Evolutionary conservation across 2,797 vertebrate species (phyloP).

Genomic region (Sebastes matsubarae): DNA sequence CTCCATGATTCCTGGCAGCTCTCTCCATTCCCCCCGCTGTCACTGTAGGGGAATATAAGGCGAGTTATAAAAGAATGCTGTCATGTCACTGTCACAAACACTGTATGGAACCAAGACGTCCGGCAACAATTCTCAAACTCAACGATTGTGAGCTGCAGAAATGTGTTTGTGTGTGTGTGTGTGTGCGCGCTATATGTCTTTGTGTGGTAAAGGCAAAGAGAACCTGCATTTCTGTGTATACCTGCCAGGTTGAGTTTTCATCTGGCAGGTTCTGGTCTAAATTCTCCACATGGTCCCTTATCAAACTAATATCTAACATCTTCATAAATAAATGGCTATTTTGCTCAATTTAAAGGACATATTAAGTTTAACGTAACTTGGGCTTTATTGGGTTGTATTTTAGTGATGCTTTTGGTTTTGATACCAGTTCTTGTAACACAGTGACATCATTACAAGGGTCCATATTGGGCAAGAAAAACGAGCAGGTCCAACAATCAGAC

Average conservation of each 20-base stretch:
- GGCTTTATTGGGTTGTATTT: background rate
- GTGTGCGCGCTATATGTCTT: background rate
- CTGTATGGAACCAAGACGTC: conserved; percentile 46
- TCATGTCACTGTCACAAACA: conserved; percentile 74
- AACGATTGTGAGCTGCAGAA: conserved; percentile 6
- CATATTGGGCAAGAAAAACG: no score
- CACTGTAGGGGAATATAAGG: conserved; percentile 62
- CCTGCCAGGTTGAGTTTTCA: conserved; percentile 10
- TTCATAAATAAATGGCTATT: background rate
- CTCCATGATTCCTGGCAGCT: conserved; percentile 66
- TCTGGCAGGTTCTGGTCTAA: background rate
- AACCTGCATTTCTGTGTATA: conserved; percentile 20
- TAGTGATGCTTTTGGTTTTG: background rate
- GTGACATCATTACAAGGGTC: no score
- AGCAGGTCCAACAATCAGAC: no score
- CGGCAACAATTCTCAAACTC: background rate
- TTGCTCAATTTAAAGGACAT: background rate
- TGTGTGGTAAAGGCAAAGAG: conserved; percentile 8
- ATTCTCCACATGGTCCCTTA: background rate
- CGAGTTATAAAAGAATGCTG: conserved; percentile 65
- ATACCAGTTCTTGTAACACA: background rate
- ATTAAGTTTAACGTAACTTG: background rate
- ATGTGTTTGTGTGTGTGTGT: background rate
- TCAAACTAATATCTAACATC: background rate
- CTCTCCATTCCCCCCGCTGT: conserved; percentile 60